Evolutionary conservation across 53 echinoderm and acorn worm species (phyloP), one percentile per base, ranked within the genome.

Genomic region (Actinopyga echinites): DNA sequence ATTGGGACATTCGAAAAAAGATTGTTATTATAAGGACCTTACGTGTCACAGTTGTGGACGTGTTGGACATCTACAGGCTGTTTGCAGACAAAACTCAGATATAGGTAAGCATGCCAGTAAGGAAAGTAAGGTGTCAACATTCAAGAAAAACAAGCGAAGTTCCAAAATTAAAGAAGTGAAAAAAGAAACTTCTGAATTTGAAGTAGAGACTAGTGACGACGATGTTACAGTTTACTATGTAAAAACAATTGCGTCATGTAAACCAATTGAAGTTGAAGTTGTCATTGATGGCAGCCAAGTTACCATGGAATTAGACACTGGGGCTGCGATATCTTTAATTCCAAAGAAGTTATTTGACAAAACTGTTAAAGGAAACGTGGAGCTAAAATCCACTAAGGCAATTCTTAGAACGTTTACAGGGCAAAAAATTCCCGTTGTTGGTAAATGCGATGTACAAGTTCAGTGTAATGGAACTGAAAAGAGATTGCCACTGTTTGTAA

Each of bases 391-490:
- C 9, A 75, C 25, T 8, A 54, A 49, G 15, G 55, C 28, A n/a
- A 37, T 54, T 11, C 31, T 75, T 23, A 75, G 15, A 54, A 75
- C 77, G 4, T 52, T 20, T 44, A 75, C 49, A 23, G 77, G 77
- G 7, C 49, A 75, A 24, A 54, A 52, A 32, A 75, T 75, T 19
- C 55, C 54, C 26, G 54, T 75, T 2, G 4, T 21, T 23, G 80
- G 80, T 7, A 80, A 80, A 80, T 60, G 57, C 30, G 20, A 20
- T 15, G 80, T 80, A 11, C 57, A 80, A n/a, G 80, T 80, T 10
- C 30, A 80, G 80, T 80, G 26, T 32, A 60, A 80, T 24, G 57
- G 80, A 8, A 30, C 6, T 2, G 49, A 33, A 17, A 80, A 80
- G 35, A 30, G 8, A 29, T 30, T 80, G 22, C 59, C 59, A 12